phyloP scores from a whole-genome alignment of 2,797 vertebrate species.

The Hypotaenidia okinawae region DNA sequence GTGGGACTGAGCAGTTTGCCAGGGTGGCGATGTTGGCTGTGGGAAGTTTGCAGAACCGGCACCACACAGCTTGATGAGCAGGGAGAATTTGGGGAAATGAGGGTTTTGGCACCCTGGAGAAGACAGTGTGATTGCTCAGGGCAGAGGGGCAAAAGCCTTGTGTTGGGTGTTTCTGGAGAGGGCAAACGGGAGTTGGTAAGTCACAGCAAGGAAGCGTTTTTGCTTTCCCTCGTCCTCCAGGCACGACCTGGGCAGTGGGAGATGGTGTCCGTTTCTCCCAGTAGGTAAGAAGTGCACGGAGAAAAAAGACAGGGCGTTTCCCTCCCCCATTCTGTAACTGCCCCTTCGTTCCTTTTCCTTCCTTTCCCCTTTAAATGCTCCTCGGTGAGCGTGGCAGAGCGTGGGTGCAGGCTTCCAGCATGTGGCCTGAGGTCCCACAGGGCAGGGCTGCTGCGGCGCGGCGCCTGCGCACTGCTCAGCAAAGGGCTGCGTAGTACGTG shows the following conservation, averaged over 20 bases:
- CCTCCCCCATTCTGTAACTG: rapidly evolving
- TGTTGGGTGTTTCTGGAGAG: background rate
- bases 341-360: background rate
- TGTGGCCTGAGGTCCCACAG: rapidly evolving
- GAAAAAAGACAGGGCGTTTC: background rate
- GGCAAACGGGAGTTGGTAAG: background rate
- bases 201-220: background rate
- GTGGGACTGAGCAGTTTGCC: background rate
- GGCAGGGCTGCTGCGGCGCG: background rate
- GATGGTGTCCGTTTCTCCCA: background rate
- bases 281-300: background rate
- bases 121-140: background rate
- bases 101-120: background rate
- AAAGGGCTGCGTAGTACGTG: rapidly evolving
- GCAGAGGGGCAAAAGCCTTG: background rate
- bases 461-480: rapidly evolving
- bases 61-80: background rate
- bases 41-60: background rate
- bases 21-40: background rate
- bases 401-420: background rate
- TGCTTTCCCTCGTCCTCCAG: background rate
- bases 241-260: background rate
- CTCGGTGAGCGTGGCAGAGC: rapidly evolving
- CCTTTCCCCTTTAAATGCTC: background rate
- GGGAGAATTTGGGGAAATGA: background rate